Base-by-base conservation (phyloP, 2,113 vertebrate genomes). In the Arothron firmamentum region DNA sequence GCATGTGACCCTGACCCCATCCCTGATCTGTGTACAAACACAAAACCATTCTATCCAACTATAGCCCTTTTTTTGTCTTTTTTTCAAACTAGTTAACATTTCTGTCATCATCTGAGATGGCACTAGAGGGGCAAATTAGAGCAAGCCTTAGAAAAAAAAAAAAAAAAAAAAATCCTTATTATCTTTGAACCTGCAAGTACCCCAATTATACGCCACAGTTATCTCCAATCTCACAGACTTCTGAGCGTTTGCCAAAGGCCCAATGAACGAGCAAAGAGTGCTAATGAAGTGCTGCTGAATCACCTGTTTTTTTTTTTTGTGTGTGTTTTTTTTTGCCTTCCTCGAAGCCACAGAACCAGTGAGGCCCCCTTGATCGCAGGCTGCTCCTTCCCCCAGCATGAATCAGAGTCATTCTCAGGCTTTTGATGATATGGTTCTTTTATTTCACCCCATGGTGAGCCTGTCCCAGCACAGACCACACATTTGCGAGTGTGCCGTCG, bases 131-230 rank as follows among this genome's bases (percentile, higher is more conserved):
- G 67, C 65, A 73, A 83, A 81, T 79, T 74, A 81, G 61, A 77
- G 65, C 58, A 61, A 68, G 70, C 59, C 78, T 59, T 67, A 58
- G 74, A 82, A 56, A 82, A 82, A 77, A 74, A 76, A 81, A 77
- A 74, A 76, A 81, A n/a, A 15, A 46, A 15, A 17, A 4, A 13
- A 79, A 67, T 70, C 74, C 74, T 65, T 66, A 74, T 85, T 81
- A 80, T 84, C 79, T 84, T 80, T 84, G 74, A 85, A 82, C 75
- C 75, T 70, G 71, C 79, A 77, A 77, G 70, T 71, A 68, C 65
- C 25, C 76, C 78, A 87, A 82, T 84, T 82, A 84, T 77, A 70
- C 21, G 56, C 34, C 66, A 34, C 60, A 25, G 69, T 80, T 77
- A 80, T 84, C 76, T 80, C 55, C 59, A 67, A 78, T 83, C 74